These are phyloP conservation scores for Reticulitermes speratus DNA, from an alignment of 1,140 invertebrate genomes.

Conservation along the genomic window DNA sequence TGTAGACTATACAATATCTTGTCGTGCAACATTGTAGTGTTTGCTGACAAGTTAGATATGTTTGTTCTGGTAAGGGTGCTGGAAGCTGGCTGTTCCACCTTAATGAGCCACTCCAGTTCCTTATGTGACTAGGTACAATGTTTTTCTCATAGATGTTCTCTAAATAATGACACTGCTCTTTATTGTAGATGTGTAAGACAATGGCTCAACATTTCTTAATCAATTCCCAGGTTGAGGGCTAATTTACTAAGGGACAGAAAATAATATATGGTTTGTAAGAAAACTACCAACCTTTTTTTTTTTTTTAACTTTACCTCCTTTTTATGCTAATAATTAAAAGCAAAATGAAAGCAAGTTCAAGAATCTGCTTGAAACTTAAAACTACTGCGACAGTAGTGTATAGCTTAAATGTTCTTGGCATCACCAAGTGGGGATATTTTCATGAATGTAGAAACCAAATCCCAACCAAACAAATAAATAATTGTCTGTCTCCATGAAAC, in stretches of 20 bases:
- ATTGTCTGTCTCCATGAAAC: slow-evolving; percentile 14
- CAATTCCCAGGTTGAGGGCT: neutral
- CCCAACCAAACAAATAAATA: slow-evolving; percentile 23
- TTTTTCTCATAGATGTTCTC: neutral
- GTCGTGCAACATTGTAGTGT: neutral
- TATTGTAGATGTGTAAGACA: slow-evolving; percentile 13
- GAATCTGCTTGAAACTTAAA: slow-evolving; percentile 14
- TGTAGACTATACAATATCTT: neutral
- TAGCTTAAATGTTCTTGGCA: slow-evolving; percentile 1
- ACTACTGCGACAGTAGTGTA: slow-evolving; percentile 23
- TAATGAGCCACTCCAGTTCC: neutral
- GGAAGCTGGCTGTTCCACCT: neutral
- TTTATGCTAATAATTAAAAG: neutral
- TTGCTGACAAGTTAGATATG: neutral
- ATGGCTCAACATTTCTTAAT: neutral
- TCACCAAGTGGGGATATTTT: slow-evolving; percentile 28
- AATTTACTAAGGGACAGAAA: slow-evolving; percentile 17
- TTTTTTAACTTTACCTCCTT: neutral
- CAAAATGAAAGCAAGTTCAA: neutral
- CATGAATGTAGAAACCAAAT: slow-evolving; percentile 25
- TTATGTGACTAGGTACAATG: neutral
- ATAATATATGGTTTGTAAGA: neutral
- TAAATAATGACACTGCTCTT: neutral
- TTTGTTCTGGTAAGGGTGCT: neutral
- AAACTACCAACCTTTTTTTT: neutral